Base-by-base conservation (phyloP, 2,888 invertebrate species). In the Cheilosia variabilis region DNA sequence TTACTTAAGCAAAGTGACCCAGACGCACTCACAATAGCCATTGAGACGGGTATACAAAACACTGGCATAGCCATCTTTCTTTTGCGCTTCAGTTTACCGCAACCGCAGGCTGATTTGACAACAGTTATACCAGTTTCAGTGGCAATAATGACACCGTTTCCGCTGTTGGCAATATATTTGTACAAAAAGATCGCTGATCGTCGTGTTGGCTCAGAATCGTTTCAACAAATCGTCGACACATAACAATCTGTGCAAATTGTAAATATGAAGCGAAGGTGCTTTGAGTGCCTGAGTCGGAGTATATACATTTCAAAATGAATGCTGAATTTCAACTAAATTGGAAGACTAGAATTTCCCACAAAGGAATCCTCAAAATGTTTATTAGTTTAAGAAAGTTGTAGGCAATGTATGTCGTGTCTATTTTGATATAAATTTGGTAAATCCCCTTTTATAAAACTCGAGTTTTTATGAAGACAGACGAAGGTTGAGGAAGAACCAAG, bases 11-110 rank as follows among this genome's bases (percentile, higher is more conserved):
- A 96, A 90, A 93, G 94, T 5, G 91, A 93, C 53, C 91, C 93
- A 3, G 97, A 98, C 91, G 93, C 95, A 2, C 92, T 97, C n/a
- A 97, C 98, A 5, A 98, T 98, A 89, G 96, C 97, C 60, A 96
- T 98, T 62, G 98, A 98, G 93, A 97, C 97, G 4, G 98, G 98
- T 65, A 95, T 98, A 69, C 98, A 98, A 93, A 98, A 98, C 93
- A 98, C 98, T 0, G 98, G 98, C 7, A 91, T 98, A 87, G 94
- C 98, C 0, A 98, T 98, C 89, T 97, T 98, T 91, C 93, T 98
- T 88, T 93, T 98, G 69, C 93, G 96, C 75, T 95, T 97, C 90
- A 95, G 97, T 4, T 93, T 98, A 77, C 94, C 94, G 0, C 96
- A 97, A 89, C 98, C 98, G 0, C 96, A 96, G 87, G 97, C 96